phyloP scores from a whole-genome alignment of 1,140 invertebrate genomes.

The Drosophila sp. region DNA sequence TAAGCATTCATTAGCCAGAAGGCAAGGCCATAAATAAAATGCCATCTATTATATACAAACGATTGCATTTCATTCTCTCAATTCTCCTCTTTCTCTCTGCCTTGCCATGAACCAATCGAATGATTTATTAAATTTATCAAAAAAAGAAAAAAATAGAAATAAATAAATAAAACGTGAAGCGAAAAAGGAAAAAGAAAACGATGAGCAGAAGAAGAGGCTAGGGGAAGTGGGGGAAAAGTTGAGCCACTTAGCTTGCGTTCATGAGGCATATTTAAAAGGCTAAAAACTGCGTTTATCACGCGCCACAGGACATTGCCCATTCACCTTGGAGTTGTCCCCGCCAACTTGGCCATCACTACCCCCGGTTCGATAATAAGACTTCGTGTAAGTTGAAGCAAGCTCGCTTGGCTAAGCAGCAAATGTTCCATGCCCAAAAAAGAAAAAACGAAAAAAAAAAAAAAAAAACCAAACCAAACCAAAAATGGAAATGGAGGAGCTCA shows the following conservation, averaged over 20 bases:
- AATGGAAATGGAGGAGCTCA: background rate
- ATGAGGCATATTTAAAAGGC: slow-evolving; percentile 60
- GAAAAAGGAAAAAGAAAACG: slow-evolving; percentile 3
- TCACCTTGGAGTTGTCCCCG: slow-evolving; percentile 48
- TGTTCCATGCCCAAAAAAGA: slow-evolving; percentile 63
- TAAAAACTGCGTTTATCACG: slow-evolving; percentile 66
- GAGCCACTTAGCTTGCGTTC: slow-evolving; percentile 23
- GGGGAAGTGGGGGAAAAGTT: slow-evolving; percentile 9
- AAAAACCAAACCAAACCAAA: background rate
- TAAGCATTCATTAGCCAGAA: slow-evolving; percentile 64
- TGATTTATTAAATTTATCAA: slow-evolving; percentile 75
- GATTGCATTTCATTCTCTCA: slow-evolving; percentile 48
- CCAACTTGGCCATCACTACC: background rate
- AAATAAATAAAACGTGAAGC: background rate
- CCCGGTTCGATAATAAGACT: slow-evolving; percentile 16
- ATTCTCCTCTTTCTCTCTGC: background rate
- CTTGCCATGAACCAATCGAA: slow-evolving; percentile 43
- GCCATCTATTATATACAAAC: slow-evolving; percentile 66
- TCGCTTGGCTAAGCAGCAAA: slow-evolving; percentile 69
- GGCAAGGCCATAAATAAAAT: slow-evolving; percentile 63
- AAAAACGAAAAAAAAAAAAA: background rate
- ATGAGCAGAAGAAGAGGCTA: slow-evolving; percentile 16
- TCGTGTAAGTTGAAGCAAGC: slow-evolving; percentile 34
- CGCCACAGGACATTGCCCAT: slow-evolving; percentile 73
- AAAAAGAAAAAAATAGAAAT: slow-evolving; percentile 26